Conservation (phyloP, 2,797 vertebrate species). For the Taenioides sp. region DNA sequence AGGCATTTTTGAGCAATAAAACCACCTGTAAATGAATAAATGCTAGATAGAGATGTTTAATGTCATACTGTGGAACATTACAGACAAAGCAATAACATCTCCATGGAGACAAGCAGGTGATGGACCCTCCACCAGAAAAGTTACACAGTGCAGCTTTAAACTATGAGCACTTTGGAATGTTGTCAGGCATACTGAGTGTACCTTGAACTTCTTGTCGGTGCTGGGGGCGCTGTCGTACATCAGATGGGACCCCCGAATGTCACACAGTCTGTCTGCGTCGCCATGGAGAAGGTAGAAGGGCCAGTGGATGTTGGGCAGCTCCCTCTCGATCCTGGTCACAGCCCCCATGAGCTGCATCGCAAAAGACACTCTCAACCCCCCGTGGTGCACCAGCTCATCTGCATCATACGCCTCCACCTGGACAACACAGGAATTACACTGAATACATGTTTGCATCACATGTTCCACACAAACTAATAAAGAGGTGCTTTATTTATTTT, state of each 20-base stretch:
- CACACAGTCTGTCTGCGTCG: conserved; percentile 88
- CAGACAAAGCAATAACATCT: too few relatives aligned
- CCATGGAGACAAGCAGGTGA: too few relatives aligned
- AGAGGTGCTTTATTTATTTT: too few relatives aligned
- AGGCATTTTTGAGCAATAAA: too few relatives aligned
- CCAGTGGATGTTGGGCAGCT: conserved; percentile 84
- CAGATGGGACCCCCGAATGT: conserved; percentile 88
- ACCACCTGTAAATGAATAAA: too few relatives aligned
- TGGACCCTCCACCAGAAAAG: too few relatives aligned
- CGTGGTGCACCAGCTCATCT: conserved; percentile 86
- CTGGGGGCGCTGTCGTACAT: conserved; percentile 87
- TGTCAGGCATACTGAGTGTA: conserved; percentile 42
- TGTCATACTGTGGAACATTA: too few relatives aligned
- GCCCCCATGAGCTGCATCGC: conserved; percentile 89
- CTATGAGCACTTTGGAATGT: background rate
- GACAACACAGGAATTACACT: background rate
- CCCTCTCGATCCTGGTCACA: conserved; percentile 81
- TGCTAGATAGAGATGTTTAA: too few relatives aligned
- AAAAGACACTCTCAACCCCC: conserved; percentile 88
- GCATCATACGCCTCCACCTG: conserved; percentile 87
- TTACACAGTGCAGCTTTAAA: too few relatives aligned
- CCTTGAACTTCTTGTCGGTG: conserved; percentile 92
- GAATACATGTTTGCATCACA: background rate
- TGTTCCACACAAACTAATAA: background rate
- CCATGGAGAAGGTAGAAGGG: conserved; percentile 93